Evolutionary conservation across 2,797 vertebrate genomes (phyloP).

Genomic region (Acropternis orthonyx): DNA sequence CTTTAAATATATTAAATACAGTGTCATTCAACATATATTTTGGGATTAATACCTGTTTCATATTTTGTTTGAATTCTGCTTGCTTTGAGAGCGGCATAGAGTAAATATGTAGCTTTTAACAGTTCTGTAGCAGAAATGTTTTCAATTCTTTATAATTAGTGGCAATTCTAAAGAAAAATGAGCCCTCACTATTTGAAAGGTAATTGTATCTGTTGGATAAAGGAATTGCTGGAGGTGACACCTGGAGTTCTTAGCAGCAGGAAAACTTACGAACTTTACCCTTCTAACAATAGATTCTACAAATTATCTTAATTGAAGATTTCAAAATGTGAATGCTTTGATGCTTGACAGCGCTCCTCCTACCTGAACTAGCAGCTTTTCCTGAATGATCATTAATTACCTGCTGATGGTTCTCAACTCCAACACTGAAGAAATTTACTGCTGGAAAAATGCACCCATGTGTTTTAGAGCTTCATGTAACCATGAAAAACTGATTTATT

Average conservation of each 20-base stretch:
- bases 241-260: background rate
- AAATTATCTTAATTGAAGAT: constrained; percentile 50
- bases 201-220: background rate
- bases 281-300: constrained; percentile 22
- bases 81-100: background rate
- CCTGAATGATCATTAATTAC: constrained; percentile 8
- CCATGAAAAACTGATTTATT: background rate
- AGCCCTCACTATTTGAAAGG: background rate
- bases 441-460: background rate
- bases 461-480: background rate
- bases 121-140: background rate
- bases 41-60: background rate
- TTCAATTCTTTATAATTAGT: background rate
- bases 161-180: background rate
- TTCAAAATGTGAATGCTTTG: constrained; percentile 49
- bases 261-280: constrained; percentile 1
- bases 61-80: background rate
- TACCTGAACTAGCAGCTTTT: constrained; percentile 9
- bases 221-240: background rate
- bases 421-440: background rate
- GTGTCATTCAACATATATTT: background rate
- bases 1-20: background rate
- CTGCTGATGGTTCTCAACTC: background rate
- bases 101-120: background rate
- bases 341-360: constrained; percentile 26